phyloP scores from a whole-genome alignment of 2,888 invertebrate species.

The Nemurella pictetii region DNA sequence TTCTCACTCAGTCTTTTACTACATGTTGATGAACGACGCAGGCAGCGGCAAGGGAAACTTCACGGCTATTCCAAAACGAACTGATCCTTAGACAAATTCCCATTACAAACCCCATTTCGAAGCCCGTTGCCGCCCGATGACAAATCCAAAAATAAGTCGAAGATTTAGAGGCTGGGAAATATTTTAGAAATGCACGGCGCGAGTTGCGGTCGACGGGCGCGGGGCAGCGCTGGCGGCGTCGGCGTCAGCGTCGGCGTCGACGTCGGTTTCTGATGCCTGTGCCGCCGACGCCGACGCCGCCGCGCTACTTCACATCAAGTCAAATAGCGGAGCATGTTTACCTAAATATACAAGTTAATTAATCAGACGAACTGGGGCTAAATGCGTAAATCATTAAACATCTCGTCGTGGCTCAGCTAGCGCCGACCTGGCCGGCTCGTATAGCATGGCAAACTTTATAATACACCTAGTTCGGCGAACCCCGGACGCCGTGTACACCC shows the following conservation, averaged over 20 bases:
- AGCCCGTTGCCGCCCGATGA: constrained; percentile 13
- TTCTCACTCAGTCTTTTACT: constrained; percentile 17
- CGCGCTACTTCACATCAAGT: neutral
- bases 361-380: neutral
- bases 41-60: constrained; percentile 1
- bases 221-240: too few species aligned
- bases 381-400: neutral
- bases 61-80: constrained; percentile 27
- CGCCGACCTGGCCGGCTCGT: too few species aligned
- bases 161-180: constrained; percentile 18
- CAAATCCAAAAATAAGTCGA: constrained; percentile 30
- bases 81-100: constrained; percentile 32
- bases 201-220: neutral
- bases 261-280: neutral
- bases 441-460: neutral
- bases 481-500: neutral
- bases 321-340: neutral
- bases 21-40: constrained; percentile 28
- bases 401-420: neutral
- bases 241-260: too few species aligned
- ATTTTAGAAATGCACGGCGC: neutral
- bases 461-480: neutral
- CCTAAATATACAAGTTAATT: neutral
- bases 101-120: constrained; percentile 23
- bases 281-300: neutral